These are phyloP conservation scores for Sylvietta virens DNA, from an alignment of 2,113 vertebrate genomes.

Conservation along the genomic window DNA sequence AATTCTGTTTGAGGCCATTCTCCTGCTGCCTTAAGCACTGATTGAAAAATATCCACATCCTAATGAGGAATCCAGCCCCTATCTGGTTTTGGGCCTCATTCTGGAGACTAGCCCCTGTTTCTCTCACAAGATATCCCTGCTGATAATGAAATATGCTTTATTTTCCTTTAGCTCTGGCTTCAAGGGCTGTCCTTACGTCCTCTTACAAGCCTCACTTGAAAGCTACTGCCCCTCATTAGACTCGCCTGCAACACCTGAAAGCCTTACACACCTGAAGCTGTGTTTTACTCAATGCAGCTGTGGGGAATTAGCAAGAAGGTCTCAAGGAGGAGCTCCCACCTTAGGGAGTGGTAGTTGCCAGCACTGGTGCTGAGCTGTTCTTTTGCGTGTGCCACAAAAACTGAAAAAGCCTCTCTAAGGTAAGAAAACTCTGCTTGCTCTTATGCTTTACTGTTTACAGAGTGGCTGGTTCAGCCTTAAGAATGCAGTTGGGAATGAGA, in stretches of 20 bases:
- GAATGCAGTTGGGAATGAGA: neutral
- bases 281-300: neutral
- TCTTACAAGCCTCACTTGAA: neutral
- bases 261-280: neutral
- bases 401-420: neutral
- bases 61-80: neutral
- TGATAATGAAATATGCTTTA: neutral
- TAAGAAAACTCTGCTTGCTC: neutral
- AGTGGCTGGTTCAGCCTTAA: neutral
- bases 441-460: neutral
- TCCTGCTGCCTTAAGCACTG: neutral
- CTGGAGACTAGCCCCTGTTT: neutral
- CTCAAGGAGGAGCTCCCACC: neutral
- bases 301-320: neutral
- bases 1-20: neutral
- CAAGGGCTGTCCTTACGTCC: neutral
- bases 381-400: fast-evolving
- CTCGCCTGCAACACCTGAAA: fast-evolving
- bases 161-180: neutral
- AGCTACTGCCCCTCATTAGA: neutral
- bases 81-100: fast-evolving
- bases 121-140: neutral
- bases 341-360: fast-evolving
- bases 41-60: neutral
- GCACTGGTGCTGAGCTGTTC: fast-evolving